Percentiles rank a stretch among this genome's conserved stretches.
phyloP scores from a whole-genome alignment of 2,797 vertebrate genomes.

The Lutjanus argentimaculatus region DNA sequence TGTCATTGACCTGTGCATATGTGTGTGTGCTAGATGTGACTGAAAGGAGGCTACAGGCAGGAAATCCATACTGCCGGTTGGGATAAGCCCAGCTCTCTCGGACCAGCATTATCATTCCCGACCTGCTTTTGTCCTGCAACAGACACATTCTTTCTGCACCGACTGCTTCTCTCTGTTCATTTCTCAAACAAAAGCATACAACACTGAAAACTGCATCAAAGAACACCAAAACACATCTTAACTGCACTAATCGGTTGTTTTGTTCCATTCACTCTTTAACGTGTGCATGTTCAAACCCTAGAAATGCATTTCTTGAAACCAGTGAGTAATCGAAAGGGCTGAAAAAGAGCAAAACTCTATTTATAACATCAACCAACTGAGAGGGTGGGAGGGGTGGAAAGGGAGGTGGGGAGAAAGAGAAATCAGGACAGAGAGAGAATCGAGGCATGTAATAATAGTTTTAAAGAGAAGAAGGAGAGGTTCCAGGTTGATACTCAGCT shows the following conservation, averaged over 20 bases:
- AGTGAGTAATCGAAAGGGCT: constrained; percentile 14
- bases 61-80: constrained; percentile 81
- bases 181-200: constrained; percentile 36
- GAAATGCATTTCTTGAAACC: constrained; percentile 8
- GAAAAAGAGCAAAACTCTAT: constrained; percentile 46
- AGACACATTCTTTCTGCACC: constrained; percentile 79
- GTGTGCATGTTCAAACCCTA: neutral
- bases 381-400: constrained; percentile 43
- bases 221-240: constrained; percentile 4
- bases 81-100: constrained; percentile 80
- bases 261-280: neutral
- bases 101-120: constrained; percentile 80
- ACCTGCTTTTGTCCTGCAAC: constrained; percentile 79
- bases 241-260: neutral
- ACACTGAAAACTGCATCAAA: constrained; percentile 13
- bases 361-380: constrained; percentile 50
- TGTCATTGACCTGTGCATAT: constrained; percentile 11
- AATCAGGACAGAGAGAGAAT: constrained; percentile 48
- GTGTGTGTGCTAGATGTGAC: constrained; percentile 48
- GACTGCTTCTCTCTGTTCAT: constrained; percentile 47
- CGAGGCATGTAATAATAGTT: constrained; percentile 59
- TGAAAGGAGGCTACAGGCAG: constrained; percentile 79
- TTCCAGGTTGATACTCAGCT: constrained; percentile 59
- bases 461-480: constrained; percentile 41
- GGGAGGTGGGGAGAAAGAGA: constrained; percentile 32